Evolutionary conservation across 1,140 invertebrate genomes (phyloP).

Genomic region (Zaprionus capensis): DNA sequence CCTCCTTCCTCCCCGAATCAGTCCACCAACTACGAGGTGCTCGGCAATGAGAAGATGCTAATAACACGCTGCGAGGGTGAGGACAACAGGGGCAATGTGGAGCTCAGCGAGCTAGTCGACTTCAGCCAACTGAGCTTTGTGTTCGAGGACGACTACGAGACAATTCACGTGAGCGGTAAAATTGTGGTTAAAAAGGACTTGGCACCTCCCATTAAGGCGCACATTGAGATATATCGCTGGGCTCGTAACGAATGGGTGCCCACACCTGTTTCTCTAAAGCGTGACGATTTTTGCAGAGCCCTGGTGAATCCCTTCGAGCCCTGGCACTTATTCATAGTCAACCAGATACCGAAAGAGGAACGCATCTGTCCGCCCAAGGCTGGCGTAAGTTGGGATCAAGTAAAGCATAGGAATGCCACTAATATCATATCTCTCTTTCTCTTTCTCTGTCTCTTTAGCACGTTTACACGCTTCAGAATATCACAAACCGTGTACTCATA

Average conservation of each 20-base stretch:
- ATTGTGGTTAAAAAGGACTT: slow-evolving; percentile 20
- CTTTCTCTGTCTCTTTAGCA: slow-evolving; percentile 26
- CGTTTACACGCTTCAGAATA: slow-evolving; percentile 39
- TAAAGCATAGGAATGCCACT: neutral
- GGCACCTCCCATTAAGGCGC: slow-evolving; percentile 27
- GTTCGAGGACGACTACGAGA: slow-evolving; percentile 43
- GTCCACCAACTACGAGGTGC: slow-evolving; percentile 42
- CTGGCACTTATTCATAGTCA: slow-evolving; percentile 32
- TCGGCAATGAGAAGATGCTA: slow-evolving; percentile 41
- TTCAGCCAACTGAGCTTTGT: slow-evolving; percentile 5
- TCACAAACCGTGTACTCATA: slow-evolving; percentile 50
- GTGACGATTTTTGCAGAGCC: slow-evolving; percentile 43
- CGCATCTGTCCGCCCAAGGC: slow-evolving; percentile 47
- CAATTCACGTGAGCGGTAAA: slow-evolving; percentile 33
- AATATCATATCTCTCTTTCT: neutral
- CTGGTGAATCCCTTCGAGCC: slow-evolving; percentile 42
- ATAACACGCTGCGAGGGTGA: slow-evolving; percentile 16
- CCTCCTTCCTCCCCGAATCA: neutral
- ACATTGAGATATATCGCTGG: slow-evolving; percentile 43
- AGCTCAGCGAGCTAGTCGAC: slow-evolving; percentile 38
- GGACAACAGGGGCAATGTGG: slow-evolving; percentile 29
- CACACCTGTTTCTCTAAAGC: slow-evolving; percentile 25
- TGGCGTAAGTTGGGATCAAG: slow-evolving; percentile 31
- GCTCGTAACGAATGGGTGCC: slow-evolving; percentile 47
- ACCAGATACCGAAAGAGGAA: slow-evolving; percentile 21